These are phyloP conservation scores for Pseudomyrmex gracilis DNA, from an alignment of 1,140 invertebrate species.

Conservation along the genomic window DNA sequence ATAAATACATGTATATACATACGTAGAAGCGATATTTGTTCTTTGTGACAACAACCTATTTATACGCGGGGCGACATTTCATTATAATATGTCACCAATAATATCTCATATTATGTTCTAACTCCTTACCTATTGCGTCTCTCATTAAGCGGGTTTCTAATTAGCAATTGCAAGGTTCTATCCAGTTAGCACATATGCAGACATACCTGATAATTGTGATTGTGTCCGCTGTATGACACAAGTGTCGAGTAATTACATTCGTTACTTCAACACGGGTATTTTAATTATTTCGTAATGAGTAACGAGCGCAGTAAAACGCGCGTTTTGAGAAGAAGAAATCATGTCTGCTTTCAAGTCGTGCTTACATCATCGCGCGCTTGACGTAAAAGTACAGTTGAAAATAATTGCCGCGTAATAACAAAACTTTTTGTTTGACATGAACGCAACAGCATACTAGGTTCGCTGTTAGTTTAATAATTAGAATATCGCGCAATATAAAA, in stretches of 20 bases:
- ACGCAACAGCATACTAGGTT: not conserved
- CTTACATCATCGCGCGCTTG: too few species aligned
- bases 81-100: conserved; percentile 22
- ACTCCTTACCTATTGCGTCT: conserved; percentile 34
- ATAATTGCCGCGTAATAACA: not conserved
- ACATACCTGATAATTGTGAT: conserved; percentile 39
- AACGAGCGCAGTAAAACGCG: not conserved
- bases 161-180: conserved; percentile 49
- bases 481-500: not conserved
- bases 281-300: conserved; percentile 15
- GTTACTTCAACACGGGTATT: conserved; percentile 42
- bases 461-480: conserved; percentile 23
- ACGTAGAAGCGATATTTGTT: conserved; percentile 22
- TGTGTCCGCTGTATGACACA: conserved; percentile 2
- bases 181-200: conserved; percentile 50
- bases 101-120: conserved; percentile 32
- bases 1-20: not conserved
- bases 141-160: conserved; percentile 52
- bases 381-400: not conserved
- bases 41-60: conserved; percentile 5
- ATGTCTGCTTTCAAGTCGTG: conserved; percentile 9
- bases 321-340: not conserved
- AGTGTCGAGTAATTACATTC: conserved; percentile 41
- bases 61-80: conserved; percentile 21
- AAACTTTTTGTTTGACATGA: conserved; percentile 2